These are phyloP conservation scores for Rhagoletis zephyria DNA, from an alignment of 1,140 invertebrate species.

Conservation along the genomic window DNA sequence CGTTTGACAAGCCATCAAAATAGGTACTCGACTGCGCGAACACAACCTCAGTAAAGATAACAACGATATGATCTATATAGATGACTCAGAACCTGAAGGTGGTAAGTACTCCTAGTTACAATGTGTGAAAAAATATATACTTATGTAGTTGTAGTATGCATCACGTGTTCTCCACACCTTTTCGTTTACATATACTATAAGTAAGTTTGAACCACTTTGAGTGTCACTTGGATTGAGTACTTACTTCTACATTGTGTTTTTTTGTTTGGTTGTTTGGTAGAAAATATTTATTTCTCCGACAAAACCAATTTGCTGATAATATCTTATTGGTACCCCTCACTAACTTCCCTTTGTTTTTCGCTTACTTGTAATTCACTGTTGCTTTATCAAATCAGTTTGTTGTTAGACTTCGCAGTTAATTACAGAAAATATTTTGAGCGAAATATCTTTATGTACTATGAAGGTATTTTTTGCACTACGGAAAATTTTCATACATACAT, in stretches of 20 bases:
- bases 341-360: not conserved
- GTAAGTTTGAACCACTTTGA: not conserved
- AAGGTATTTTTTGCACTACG: too few species aligned
- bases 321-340: not conserved
- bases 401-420: not conserved
- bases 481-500: too few species aligned
- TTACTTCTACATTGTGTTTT: not conserved
- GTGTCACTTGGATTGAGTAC: not conserved
- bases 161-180: too few species aligned
- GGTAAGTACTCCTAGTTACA: conserved; percentile 77
- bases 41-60: conserved; percentile 61
- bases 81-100: conserved; percentile 88
- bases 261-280: not conserved
- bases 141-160: too few species aligned
- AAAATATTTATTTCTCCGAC: not conserved
- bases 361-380: too few species aligned
- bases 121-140: not conserved
- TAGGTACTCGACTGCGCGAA: conserved; percentile 68
- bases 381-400: not conserved
- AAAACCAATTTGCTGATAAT: not conserved
- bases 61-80: conserved; percentile 84
- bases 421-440: too few species aligned
- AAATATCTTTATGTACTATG: too few species aligned
- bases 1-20: conserved; percentile 59
- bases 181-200: too few species aligned